A percentile compares a stretch with the other conserved stretches of the same genome.
phyloP scores from a whole-genome alignment of 1,140 invertebrate species.

The Euborellia annulipes region DNA sequence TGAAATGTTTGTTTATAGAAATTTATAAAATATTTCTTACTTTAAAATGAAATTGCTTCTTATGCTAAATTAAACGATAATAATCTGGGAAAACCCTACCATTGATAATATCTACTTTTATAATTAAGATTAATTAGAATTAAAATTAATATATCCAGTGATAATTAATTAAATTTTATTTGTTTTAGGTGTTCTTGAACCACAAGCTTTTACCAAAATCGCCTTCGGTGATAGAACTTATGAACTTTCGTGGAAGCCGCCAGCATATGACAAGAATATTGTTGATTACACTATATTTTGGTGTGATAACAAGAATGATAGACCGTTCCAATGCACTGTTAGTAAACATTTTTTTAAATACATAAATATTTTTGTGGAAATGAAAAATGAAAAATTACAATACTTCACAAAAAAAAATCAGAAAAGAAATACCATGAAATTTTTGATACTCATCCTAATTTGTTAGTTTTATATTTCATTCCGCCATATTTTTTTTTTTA shows the following conservation, averaged over 20 bases:
- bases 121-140: neutral
- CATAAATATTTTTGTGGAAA: too few relatives aligned
- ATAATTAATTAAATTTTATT: constrained; percentile 7
- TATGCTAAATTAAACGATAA: neutral
- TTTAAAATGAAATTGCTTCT: neutral
- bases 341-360: constrained; percentile 10
- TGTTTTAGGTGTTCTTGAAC: constrained; percentile 30
- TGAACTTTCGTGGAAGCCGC: constrained; percentile 50
- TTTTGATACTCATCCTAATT: too few relatives aligned
- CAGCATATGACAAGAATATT: constrained; percentile 21
- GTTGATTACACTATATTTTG: constrained; percentile 55
- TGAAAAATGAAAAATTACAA: too few relatives aligned
- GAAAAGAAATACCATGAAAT: too few relatives aligned
- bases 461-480: neutral
- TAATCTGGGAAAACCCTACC: too few relatives aligned
- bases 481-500: constrained; percentile 3
- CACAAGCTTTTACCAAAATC: constrained; percentile 46
- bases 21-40: neutral
- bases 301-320: constrained; percentile 42
- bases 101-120: neutral
- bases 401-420: too few relatives aligned
- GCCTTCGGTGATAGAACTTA: constrained; percentile 46
- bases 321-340: constrained; percentile 41
- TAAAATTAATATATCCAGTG: neutral
- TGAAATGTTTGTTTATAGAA: neutral